These are phyloP conservation scores for Eurypyga helias DNA, from an alignment of 2,113 vertebrate genomes.

Conservation along the genomic window DNA sequence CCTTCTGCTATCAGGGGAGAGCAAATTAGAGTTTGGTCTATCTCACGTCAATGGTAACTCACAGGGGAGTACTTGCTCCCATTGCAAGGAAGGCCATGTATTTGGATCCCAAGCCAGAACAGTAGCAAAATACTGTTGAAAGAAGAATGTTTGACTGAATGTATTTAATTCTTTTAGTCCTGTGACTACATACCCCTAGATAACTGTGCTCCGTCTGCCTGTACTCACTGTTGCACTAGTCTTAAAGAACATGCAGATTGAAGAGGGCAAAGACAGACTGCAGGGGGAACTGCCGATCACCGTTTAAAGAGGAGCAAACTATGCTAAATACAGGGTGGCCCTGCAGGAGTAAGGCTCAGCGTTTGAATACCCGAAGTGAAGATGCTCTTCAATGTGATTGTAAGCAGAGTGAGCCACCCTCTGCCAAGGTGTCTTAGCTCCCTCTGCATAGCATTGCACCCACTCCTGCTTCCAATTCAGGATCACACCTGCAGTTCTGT, in stretches of 20 bases:
- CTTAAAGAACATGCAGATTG: rapidly evolving
- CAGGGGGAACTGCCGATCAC: not conserved
- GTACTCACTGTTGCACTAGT: not conserved
- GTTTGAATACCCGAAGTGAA: not conserved
- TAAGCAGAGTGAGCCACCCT: not conserved
- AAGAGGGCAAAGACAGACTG: not conserved
- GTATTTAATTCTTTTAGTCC: not conserved
- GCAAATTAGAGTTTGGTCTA: not conserved
- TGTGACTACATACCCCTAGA: not conserved
- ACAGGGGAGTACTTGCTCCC: not conserved
- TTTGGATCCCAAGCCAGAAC: not conserved
- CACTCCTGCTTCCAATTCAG: not conserved
- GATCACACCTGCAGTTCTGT: rapidly evolving
- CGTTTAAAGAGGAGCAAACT: not conserved
- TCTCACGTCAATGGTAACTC: not conserved
- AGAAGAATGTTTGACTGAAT: not conserved
- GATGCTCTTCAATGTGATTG: not conserved
- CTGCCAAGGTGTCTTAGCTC: not conserved
- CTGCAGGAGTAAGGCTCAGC: too few species aligned
- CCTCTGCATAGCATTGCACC: not conserved
- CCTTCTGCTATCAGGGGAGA: not conserved
- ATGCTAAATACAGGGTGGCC: not conserved
- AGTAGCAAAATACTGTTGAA: not conserved
- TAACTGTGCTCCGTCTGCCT: not conserved
- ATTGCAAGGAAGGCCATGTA: conserved; percentile 1